Evolutionary conservation across 2,888 invertebrate species (phyloP).

Genomic region (Nomada ferruginata): DNA sequence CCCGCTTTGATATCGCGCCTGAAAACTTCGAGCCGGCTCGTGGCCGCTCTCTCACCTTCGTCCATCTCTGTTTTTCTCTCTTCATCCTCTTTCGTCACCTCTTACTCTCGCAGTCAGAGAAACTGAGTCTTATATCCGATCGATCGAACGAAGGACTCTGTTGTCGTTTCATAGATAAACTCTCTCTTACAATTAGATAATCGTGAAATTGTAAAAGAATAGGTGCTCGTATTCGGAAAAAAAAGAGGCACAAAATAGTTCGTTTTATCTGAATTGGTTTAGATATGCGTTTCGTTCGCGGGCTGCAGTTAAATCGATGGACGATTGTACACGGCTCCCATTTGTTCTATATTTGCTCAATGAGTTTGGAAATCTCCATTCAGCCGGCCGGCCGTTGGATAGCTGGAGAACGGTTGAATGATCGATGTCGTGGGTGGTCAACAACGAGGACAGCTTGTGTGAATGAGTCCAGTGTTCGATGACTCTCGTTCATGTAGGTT

Average conservation of each 20-base stretch:
- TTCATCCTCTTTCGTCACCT: background rate
- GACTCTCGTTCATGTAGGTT: conserved; percentile 72
- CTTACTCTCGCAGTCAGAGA: conserved; percentile 2
- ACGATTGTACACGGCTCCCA: conserved; percentile 10
- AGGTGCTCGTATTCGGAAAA: background rate
- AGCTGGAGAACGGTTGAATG: conserved; percentile 64
- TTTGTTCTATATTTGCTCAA: conserved; percentile 52
- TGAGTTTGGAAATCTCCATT: conserved; percentile 68
- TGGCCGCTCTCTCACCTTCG: conserved; percentile 53
- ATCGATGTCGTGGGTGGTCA: conserved; percentile 75
- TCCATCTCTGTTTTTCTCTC: background rate
- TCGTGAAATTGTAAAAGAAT: background rate
- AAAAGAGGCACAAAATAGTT: background rate
- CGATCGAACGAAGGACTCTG: conserved; percentile 36
- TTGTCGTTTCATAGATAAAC: background rate
- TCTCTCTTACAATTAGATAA: background rate
- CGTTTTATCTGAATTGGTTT: too few relatives aligned
- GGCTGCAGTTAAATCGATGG: conserved; percentile 35
- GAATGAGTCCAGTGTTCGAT: conserved; percentile 76
- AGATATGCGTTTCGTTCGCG: conserved; percentile 15
- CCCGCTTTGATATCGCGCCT: conserved; percentile 76
- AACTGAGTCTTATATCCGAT: conserved; percentile 38
- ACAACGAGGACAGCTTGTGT: conserved; percentile 72
- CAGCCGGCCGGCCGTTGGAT: conserved; percentile 51
- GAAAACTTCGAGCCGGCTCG: conserved; percentile 63